Evolutionary conservation across 2,113 vertebrate species (phyloP), one percentile per base, ranked within the genome.

Genomic region (Parus major): DNA sequence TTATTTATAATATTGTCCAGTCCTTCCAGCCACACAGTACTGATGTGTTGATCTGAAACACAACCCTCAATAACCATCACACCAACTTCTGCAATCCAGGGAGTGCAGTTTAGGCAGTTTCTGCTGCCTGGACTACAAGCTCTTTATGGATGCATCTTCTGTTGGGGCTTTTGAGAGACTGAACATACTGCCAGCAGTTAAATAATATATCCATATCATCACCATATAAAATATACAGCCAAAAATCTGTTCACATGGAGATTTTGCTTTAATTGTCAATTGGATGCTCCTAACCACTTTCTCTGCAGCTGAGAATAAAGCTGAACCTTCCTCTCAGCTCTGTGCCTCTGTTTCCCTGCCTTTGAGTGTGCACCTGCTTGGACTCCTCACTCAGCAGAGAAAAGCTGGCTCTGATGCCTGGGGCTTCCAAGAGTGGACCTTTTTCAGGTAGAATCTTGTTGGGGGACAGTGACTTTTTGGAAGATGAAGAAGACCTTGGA

Each of bases 181-280:
- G 83, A 95, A 71, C 64, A 90, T 84, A 86, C 60, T 86, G 85
- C 46, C 49, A 90, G 88, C 59, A 84, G 33, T 95, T 96, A 96
- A 94, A 90, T 70, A 91, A 93, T 63, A 91, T 15, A 93, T 49
- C 92, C 3, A 1, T 80, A 95, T 89, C 66, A 91, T 81, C 93
- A 95, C 66, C 78, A 56, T 76, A 91, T 90, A 49, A 94, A 92
- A 96, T 70, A 64, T 31, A 91, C 31, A 80, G 56, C 64, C 80
- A 93, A 81, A 90, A 92, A 88, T 80, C 78, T 92, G 85, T 88
- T 88, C 82, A 56, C 27, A 23, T 1, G 5, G 39, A 82, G 52
- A 68, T 71, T 53, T 73, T 93, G 41, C 33, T 90, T 82, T 93
- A 80, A 71, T 66, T 89, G 61, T 88, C 60, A 47, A 47, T 91